Conservation (phyloP, 2,113 vertebrate genomes). For the Verasper variegatus region DNA sequence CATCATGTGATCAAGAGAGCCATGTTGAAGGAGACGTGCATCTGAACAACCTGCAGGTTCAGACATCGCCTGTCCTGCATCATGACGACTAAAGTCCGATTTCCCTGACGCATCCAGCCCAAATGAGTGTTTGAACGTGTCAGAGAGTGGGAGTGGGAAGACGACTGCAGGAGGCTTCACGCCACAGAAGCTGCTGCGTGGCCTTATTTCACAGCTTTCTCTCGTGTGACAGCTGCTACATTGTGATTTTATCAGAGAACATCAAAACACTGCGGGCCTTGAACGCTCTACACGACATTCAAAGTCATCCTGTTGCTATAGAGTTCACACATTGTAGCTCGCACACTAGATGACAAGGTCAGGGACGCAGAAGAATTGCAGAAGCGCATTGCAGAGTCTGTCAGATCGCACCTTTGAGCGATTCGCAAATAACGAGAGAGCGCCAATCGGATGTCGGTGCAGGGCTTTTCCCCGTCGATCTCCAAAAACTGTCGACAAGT, state of each 20-base stretch:
- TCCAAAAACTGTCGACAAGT: neutral
- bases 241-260: constrained; percentile 47
- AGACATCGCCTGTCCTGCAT: constrained; percentile 45
- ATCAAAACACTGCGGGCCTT: constrained; percentile 39
- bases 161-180: constrained; percentile 31
- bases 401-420: neutral
- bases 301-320: neutral
- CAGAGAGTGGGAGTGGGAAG: constrained; percentile 34
- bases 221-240: constrained; percentile 32
- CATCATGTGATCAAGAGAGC: neutral
- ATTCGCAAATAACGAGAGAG: too few species aligned
- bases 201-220: constrained; percentile 19
- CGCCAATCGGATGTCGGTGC: too few species aligned
- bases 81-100: constrained; percentile 37
- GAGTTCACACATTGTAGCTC: neutral
- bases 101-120: constrained; percentile 40
- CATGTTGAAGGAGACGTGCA: constrained; percentile 21
- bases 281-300: neutral
- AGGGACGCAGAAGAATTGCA: too few species aligned
- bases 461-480: too few species aligned
- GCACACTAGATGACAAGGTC: neutral
- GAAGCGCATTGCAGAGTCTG: neutral
- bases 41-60: constrained; percentile 34
- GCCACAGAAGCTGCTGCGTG: constrained; percentile 5
- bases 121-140: constrained; percentile 43